Evolutionary conservation across 2,113 vertebrate species (phyloP).

Genomic region (Urocolius indicus): DNA sequence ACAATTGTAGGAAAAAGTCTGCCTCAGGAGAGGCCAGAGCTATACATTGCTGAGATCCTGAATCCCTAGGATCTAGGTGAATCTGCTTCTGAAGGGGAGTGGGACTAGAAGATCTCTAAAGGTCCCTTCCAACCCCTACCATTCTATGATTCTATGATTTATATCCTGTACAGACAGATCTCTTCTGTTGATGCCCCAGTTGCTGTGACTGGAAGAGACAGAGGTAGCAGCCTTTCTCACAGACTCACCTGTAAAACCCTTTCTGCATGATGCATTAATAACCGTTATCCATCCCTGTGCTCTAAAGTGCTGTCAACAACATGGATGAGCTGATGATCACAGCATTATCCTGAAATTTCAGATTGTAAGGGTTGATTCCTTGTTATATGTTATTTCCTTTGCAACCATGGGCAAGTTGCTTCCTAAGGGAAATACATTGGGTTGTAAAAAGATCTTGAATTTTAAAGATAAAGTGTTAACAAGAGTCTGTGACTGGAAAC

Average conservation of each 20-base stretch:
- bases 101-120: no score
- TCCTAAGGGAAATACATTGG: slow-evolving; percentile 16
- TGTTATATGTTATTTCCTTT: not conserved
- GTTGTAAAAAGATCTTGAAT: slow-evolving; percentile 34
- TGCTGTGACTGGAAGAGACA: not conserved
- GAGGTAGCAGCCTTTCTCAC: not conserved
- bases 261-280: not conserved
- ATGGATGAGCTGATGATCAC: not conserved
- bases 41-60: not conserved
- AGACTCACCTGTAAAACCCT: not conserved
- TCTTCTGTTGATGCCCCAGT: not conserved
- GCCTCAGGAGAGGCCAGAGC: not conserved
- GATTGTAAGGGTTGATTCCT: not conserved
- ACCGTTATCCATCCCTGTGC: not conserved
- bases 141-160: no score
- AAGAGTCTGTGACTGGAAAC: not conserved
- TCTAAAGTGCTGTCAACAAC: not conserved
- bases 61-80: no score
- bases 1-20: not conserved
- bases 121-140: no score
- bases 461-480: slow-evolving; percentile 34
- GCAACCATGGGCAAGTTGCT: not conserved
- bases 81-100: no score
- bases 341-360: not conserved
- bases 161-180: not conserved